Base-by-base conservation (phyloP, 2,888 invertebrate genomes). In the Sesamia inferens region DNA sequence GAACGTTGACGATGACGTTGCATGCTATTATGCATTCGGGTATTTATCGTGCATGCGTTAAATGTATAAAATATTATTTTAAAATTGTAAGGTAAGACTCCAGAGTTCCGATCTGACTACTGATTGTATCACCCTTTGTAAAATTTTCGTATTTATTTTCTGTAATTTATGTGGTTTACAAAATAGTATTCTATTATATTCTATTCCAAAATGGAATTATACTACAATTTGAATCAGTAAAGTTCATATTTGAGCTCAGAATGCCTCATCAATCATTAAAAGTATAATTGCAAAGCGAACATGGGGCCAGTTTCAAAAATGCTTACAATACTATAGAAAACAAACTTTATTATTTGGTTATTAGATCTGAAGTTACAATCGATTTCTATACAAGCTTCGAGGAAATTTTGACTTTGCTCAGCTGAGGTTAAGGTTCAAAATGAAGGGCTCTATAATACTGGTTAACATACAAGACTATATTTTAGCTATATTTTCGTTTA, bases 281-380 rank as follows among this genome's bases (percentile, higher is more conserved):
- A 83, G 71, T 74, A 58, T 70, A 80, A 71, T 68, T 67, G 44
- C 58, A 66, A 78, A 78, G 66, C 68, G 78, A 84, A 84, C 24
- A 73, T 69, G 55, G 58, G 57, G 61, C 64, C 66, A 73, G 67
- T 78, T 74, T 61, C 68, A 72, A 65, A 68, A 77, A 59, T 61
- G 2, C 24, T 31, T 39, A 55, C 19, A 54, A 54, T 19, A 13
- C 71, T 63, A 5, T 42, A 24, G 24, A 83, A 76, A 72, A 31
- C 4, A 39, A 39, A 62, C 83, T 69, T 68, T 72, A 70, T 44
- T 8, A 11, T 63, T 22, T 8, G 1, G 24, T n/a, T 0, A 0
- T 22, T 31, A 76, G 51, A 67, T 67, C 61, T 65, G 44, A 54
- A 44, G 22, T 63, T 81, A 16, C 42, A 72, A 71, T 16, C 16